Percentiles rank a stretch among this genome's conserved stretches.
phyloP scores from a whole-genome alignment of 2,888 invertebrate genomes.

The Eristalis arbustorum region DNA sequence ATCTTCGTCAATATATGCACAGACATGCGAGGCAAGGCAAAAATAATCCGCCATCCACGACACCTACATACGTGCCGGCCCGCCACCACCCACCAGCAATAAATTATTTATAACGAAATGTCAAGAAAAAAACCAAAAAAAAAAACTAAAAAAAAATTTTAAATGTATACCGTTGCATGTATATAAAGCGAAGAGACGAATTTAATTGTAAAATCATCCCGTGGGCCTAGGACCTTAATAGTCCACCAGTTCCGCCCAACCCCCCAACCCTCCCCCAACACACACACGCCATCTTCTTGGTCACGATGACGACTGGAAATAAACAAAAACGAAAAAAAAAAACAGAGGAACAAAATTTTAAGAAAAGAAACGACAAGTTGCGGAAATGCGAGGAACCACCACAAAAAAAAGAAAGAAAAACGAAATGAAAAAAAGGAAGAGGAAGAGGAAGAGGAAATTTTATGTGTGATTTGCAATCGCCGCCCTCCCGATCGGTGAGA shows the following conservation, averaged over 20 bases:
- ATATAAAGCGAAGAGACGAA: neutral
- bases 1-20: neutral
- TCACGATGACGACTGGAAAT: neutral
- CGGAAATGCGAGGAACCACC: neutral
- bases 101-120: neutral
- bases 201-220: neutral
- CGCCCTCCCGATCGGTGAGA: constrained; percentile 1
- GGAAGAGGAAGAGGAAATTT: neutral
- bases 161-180: neutral
- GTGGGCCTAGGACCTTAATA: no score
- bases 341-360: neutral
- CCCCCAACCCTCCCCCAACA: no score
- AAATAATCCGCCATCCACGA: neutral
- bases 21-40: neutral
- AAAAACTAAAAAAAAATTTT: neutral
- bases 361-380: neutral
- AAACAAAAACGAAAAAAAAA: neutral
- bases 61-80: neutral
- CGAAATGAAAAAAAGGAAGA: neutral
- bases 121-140: neutral
- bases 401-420: neutral
- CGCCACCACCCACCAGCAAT: neutral
- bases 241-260: no score
- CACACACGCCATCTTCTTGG: no score
- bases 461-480: constrained; percentile 11